Conservation (phyloP, 2,888 invertebrate species). For the Gisinianus flammeolus region DNA sequence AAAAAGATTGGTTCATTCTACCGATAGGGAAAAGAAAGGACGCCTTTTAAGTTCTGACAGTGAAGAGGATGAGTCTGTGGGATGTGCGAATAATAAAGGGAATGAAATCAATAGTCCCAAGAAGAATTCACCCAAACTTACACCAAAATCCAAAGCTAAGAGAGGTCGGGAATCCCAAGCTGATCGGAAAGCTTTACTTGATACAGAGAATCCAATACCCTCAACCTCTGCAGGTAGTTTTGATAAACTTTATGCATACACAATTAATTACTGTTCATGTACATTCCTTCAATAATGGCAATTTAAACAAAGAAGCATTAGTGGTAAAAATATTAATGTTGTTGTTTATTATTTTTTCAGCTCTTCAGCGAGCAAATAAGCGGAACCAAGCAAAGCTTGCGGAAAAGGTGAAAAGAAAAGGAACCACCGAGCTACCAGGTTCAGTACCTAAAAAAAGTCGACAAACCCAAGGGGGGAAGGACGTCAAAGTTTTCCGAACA, state of each 20-base stretch:
- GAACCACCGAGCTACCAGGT: too few relatives aligned
- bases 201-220: conserved; percentile 49
- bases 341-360: too few relatives aligned
- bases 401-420: neutral
- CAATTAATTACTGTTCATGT: too few relatives aligned
- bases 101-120: too few relatives aligned
- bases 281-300: too few relatives aligned
- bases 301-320: too few relatives aligned
- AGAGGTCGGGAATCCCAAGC: conserved; percentile 10
- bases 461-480: too few relatives aligned
- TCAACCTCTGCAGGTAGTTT: conserved; percentile 45
- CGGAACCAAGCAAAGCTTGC: neutral
- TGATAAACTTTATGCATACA: too few relatives aligned
- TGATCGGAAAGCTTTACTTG: conserved; percentile 34
- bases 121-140: neutral
- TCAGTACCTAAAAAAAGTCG: neutral
- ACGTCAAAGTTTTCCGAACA: neutral
- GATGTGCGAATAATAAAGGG: neutral
- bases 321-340: too few relatives aligned
- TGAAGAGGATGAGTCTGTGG: neutral
- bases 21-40: neutral
- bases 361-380: neutral
- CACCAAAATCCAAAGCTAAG: neutral
- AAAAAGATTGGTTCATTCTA: neutral
- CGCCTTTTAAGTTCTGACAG: neutral